Conservation (phyloP, 2,888 invertebrate species). For the Lasius platythorax region DNA sequence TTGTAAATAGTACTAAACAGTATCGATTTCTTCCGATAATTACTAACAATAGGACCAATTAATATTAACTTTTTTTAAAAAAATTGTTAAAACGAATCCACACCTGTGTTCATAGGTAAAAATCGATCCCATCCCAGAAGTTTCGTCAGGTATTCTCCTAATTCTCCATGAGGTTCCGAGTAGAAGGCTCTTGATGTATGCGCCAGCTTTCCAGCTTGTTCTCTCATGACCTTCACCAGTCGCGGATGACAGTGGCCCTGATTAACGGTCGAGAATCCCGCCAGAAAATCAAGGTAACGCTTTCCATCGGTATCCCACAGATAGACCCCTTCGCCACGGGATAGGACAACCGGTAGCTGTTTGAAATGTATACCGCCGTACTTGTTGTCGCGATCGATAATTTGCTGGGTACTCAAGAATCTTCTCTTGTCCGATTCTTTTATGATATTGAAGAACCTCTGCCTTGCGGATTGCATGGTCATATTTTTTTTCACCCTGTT, state of each 20-base stretch:
- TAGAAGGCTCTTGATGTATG: constrained; percentile 93
- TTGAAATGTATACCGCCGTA: constrained; percentile 92
- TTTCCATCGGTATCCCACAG: constrained; percentile 94
- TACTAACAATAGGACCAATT: not conserved
- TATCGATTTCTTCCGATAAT: not conserved
- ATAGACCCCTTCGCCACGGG: constrained; percentile 89
- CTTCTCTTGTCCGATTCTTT: constrained; percentile 61
- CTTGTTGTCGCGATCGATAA: constrained; percentile 88
- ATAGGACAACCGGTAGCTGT: constrained; percentile 90
- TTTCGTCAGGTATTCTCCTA: constrained; percentile 90
- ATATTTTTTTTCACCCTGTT: constrained; percentile 9
- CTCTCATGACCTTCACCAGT: constrained; percentile 88
- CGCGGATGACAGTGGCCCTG: constrained; percentile 93
- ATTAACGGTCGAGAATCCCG: constrained; percentile 94
- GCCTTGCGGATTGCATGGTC: constrained; percentile 74
- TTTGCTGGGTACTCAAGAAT: constrained; percentile 75
- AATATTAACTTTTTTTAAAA: too few species aligned
- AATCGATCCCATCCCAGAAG: constrained; percentile 92
- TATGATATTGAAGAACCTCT: constrained; percentile 53
- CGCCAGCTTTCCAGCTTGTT: constrained; percentile 89
- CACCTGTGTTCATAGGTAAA: constrained; percentile 93
- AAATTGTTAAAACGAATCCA: constrained; percentile 27
- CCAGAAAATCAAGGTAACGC: constrained; percentile 92
- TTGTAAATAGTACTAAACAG: not conserved
- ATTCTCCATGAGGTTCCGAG: constrained; percentile 91